Percentiles rank a stretch among this genome's conserved stretches.
These are phyloP conservation scores for Argyresthia albistria DNA, from an alignment of 2,888 invertebrate species.

Conservation along the genomic window DNA sequence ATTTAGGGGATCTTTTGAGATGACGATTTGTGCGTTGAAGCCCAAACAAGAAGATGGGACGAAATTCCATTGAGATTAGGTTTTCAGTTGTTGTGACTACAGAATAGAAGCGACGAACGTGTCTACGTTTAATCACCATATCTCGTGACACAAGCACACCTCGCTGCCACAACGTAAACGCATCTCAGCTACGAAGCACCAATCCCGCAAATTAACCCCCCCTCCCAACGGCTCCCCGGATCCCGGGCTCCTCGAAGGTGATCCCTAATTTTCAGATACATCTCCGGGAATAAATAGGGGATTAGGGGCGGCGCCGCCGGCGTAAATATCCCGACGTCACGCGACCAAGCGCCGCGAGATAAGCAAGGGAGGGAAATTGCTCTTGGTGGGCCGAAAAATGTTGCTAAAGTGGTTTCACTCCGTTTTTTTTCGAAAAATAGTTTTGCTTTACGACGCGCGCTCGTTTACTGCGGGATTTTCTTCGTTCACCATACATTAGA, in stretches of 20 bases:
- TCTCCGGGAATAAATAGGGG: constrained; percentile 69
- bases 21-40: too few species aligned
- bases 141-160: neutral
- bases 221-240: constrained; percentile 9
- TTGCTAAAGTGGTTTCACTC: neutral
- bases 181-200: neutral
- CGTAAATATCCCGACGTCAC: constrained; percentile 67
- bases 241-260: constrained; percentile 36
- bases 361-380: constrained; percentile 53
- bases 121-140: neutral
- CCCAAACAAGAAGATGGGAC: too few species aligned
- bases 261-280: constrained; percentile 73
- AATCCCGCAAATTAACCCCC: constrained; percentile 57
- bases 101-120: neutral
- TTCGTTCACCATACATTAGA: neutral
- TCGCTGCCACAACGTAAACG: neutral
- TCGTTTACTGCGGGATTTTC: too few species aligned
- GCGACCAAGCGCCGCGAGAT: constrained; percentile 44
- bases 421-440: neutral
- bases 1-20: too few species aligned
- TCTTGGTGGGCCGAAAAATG: constrained; percentile 23
- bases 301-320: constrained; percentile 57
- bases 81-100: neutral
- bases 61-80: too few species aligned
- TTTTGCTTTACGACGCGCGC: too few species aligned